Evolutionary conservation across 2,888 invertebrate genomes (phyloP), one percentile per base, ranked within the genome.

Genomic region (Leptinotarsa juncta): DNA sequence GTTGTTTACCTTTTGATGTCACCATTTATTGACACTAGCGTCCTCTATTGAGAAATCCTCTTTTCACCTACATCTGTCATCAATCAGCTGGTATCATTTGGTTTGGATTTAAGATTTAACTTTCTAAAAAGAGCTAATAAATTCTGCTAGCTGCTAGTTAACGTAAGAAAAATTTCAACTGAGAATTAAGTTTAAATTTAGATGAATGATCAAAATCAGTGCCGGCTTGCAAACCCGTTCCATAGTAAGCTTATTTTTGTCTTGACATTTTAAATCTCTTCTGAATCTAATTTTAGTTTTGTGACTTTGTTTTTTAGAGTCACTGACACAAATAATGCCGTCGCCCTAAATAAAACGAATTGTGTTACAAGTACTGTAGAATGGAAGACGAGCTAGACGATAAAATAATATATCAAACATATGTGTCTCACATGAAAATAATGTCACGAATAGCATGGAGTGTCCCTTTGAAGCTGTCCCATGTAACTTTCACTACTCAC

Each of bases 351-450:
- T 42, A 50, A 32, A 72, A 67, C 71, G 75, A 74, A 68, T 69
- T 72, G 49, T 69, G 60, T 74, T 74, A 51, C 67, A 72, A 73
- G 71, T 65, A 53, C 65, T 67, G 74, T 77, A 79, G 74, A 67
- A 96, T 96, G 96, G 96, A 96, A 92, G 96, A 96, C 93, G 96
- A 96, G 90, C 90, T 96, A 85, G 96, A 96, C 89, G 96, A 96
- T 85, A 93, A 93, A 91, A 93, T 96, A 84, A 90, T 96, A 84
- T 95, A 95, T 88, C 96, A 96, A 91, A 95, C 96, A 50, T 95
- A 95, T 88, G 89, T 95, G 81, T 95, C 95, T 81, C 95, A 96
- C 88, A 93, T 95, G 92, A 96, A 95, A 91, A 90, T 96, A 81
- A 89, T 96, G 86, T 95, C 96, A 70, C 93, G 94, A 87, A 91